Base-by-base conservation (phyloP, 2,797 vertebrate genomes). In the Eutrigla gurnardus region DNA sequence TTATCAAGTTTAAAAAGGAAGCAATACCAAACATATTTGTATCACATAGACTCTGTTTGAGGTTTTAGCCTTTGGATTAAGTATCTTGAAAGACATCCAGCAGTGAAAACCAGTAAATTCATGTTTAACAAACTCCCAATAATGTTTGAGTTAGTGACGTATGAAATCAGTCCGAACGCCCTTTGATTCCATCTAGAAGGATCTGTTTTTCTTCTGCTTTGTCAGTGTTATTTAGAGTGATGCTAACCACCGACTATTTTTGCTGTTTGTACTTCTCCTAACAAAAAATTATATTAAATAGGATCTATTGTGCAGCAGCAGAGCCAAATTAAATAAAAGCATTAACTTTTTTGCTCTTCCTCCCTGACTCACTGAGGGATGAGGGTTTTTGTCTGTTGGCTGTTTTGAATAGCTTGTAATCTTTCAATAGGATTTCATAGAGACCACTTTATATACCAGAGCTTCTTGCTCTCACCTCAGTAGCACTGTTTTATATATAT, bases 171-270 rank as follows among this genome's bases (percentile, higher is more conserved):
- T 43, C 14, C 6, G 18, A 83, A 74, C 76, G 57, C 12, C 12
- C 37, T 75, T 70, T 75, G 25, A 74, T 47, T 69, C 73, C 54
- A 73, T 82, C 60, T 57, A 1, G 13, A 49, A 36, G 13, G 62
- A 89, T 72, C 73, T 94, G 92, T 42, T 92, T 89, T 85, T 81
- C 71, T 43, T 94, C 88, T 67, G 17, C 74, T 39, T 4, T 77
- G 81, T 86, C 81, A 78, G 52, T 83, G 60, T 83, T 76, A 88
- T 93, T 88, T 59, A 86, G 65, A 83, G 62, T 89, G 92, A 93
- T 82, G 81, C 81, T 36, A 82, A 83, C 81, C 87, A 89, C 84
- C 58, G 49, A 69, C 65, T 69, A 47, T 69, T 76, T 86, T 84
- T 84, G 58, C 59, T 11, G 54, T 81, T 86, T 86, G 69, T 86